Evolutionary conservation across 2,113 vertebrate species (phyloP).

Genomic region (Leptodactylus fuscus): DNA sequence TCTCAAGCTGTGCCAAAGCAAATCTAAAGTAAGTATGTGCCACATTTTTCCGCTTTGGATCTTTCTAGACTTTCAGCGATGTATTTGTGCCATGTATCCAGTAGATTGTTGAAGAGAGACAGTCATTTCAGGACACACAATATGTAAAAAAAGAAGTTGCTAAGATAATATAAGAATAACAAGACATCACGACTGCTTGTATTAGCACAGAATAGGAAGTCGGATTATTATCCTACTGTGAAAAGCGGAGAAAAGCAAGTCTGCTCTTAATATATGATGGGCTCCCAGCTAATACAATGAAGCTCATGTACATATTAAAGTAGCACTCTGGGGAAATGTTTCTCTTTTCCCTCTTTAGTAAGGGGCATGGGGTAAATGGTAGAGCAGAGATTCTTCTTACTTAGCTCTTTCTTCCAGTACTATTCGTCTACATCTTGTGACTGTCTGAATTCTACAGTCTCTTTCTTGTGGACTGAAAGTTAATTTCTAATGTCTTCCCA

Average conservation of each 20-base stretch:
- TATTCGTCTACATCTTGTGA: too few relatives aligned
- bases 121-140: conserved; percentile 43
- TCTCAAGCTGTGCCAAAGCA: conserved; percentile 38
- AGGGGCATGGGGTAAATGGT: too few relatives aligned
- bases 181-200: neutral
- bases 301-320: neutral
- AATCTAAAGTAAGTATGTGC: conserved; percentile 48
- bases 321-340: too few relatives aligned
- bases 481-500: too few relatives aligned
- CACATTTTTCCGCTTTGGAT: conserved; percentile 33
- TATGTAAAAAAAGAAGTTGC: neutral
- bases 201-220: neutral
- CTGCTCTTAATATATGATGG: neutral
- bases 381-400: too few relatives aligned
- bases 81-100: conserved; percentile 26
- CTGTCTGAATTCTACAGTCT: too few relatives aligned
- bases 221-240: neutral
- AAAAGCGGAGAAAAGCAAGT: neutral
- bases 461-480: too few relatives aligned
- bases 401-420: too few relatives aligned
- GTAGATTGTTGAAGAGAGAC: conserved; percentile 3
- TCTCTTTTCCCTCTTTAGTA: too few relatives aligned
- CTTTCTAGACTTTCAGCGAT: neutral
- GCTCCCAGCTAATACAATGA: neutral
- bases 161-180: neutral